A percentile compares a stretch with the other conserved stretches of the same genome.
phyloP scores from a whole-genome alignment of 2,797 vertebrate genomes.

The Cercopithecus petaurista region DNA sequence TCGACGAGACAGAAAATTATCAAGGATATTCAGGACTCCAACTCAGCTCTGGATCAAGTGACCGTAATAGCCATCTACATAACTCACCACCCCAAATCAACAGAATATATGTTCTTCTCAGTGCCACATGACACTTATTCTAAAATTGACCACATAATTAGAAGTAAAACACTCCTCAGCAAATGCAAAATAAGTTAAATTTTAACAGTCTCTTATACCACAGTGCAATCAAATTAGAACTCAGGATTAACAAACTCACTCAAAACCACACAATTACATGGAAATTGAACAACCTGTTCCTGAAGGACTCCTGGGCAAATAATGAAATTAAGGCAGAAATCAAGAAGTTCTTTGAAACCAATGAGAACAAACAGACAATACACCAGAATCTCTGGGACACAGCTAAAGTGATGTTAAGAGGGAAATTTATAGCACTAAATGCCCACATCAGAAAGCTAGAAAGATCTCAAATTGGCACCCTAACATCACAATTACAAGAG shows the following conservation, averaged over 20 bases:
- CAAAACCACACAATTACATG: neutral
- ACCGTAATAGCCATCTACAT: neutral
- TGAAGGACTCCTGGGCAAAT: neutral
- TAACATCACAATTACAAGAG: neutral
- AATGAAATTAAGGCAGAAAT: neutral
- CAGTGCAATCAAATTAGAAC: neutral
- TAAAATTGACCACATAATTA: neutral
- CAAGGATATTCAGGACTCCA: too few species aligned
- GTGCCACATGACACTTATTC: neutral
- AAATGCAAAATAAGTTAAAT: neutral
- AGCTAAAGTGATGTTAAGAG: neutral
- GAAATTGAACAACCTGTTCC: neutral
- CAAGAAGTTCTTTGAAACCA: neutral
- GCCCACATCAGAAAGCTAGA: neutral
- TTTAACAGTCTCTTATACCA: neutral
- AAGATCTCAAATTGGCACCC: neutral
- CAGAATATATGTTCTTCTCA: neutral
- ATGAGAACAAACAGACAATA: neutral
- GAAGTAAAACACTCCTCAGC: neutral
- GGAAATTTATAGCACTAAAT: neutral
- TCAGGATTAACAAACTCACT: neutral
- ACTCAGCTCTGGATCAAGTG: neutral
- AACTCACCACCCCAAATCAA: neutral
- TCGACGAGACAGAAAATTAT: too few species aligned
- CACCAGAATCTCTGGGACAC: neutral